These are phyloP conservation scores for Scotopteryx bipunctaria DNA, from an alignment of 2,888 invertebrate genomes.

Conservation along the genomic window DNA sequence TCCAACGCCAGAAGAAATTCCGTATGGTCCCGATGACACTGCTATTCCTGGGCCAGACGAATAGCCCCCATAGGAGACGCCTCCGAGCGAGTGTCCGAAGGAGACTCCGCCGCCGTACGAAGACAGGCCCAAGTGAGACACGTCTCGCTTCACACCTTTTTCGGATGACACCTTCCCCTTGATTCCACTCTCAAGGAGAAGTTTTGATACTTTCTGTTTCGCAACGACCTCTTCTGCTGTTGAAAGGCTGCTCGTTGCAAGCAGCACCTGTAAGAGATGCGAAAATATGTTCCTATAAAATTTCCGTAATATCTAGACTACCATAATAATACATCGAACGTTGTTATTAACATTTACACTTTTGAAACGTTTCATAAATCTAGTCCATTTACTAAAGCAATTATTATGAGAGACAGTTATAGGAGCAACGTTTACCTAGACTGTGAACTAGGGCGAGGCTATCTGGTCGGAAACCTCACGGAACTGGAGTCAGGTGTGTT, in stretches of 20 bases:
- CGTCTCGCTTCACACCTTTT: conserved; percentile 68
- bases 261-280: conserved; percentile 66
- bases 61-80: conserved; percentile 16
- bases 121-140: conserved; percentile 31
- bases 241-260: conserved; percentile 64
- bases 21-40: neutral
- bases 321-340: neutral
- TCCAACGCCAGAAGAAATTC: conserved; percentile 13
- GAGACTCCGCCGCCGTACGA: conserved; percentile 17
- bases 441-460: conserved; percentile 36
- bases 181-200: conserved; percentile 64
- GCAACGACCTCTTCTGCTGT: conserved; percentile 56
- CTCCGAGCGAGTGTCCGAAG: conserved; percentile 6
- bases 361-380: neutral
- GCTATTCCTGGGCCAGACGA: conserved; percentile 14
- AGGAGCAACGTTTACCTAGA: conserved; percentile 16
- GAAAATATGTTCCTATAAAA: no score
- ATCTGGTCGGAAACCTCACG: conserved; percentile 29
- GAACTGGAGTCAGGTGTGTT: conserved; percentile 31
- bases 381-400: neutral
- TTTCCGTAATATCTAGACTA: no score
- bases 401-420: conserved; percentile 14
- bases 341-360: neutral
- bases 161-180: conserved; percentile 57
- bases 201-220: conserved; percentile 62